Evolutionary conservation across 2,797 vertebrate species (phyloP).

Genomic region (Perdix hodgsoniae): DNA sequence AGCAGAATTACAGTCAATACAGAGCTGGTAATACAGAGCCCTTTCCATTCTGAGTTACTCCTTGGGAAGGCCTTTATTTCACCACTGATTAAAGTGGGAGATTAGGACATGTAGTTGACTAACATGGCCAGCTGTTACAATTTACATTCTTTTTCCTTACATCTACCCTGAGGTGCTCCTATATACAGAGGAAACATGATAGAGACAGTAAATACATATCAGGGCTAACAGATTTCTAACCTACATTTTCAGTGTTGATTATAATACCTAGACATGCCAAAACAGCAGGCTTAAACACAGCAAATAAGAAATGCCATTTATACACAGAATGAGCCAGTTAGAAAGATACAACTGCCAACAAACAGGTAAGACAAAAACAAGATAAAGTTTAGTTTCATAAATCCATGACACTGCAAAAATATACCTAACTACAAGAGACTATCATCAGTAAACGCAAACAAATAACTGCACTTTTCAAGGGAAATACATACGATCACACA

Average conservation of each 20-base stretch:
- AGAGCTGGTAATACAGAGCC: rapidly evolving
- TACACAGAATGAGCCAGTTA: not conserved
- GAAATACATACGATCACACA: not conserved
- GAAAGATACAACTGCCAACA: not conserved
- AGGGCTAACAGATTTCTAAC: not conserved
- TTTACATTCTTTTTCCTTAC: rapidly evolving
- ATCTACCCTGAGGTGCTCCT: not conserved
- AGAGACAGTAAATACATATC: not conserved
- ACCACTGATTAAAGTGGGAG: not conserved
- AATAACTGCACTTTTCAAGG: not conserved
- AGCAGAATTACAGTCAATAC: not conserved
- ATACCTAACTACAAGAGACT: not conserved
- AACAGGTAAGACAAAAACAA: not conserved
- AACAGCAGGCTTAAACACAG: not conserved
- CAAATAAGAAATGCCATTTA: not conserved
- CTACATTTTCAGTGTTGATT: not conserved
- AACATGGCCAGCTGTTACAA: rapidly evolving
- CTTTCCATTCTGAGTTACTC: not conserved
- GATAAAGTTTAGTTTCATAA: not conserved
- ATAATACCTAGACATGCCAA: not conserved
- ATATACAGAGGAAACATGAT: not conserved
- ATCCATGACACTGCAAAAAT: not conserved
- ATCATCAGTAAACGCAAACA: not conserved
- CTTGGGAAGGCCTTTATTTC: not conserved
- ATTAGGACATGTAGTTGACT: not conserved